These are phyloP conservation scores for Alosa sapidissima DNA, from an alignment of 2,797 vertebrate genomes.

Conservation along the genomic window DNA sequence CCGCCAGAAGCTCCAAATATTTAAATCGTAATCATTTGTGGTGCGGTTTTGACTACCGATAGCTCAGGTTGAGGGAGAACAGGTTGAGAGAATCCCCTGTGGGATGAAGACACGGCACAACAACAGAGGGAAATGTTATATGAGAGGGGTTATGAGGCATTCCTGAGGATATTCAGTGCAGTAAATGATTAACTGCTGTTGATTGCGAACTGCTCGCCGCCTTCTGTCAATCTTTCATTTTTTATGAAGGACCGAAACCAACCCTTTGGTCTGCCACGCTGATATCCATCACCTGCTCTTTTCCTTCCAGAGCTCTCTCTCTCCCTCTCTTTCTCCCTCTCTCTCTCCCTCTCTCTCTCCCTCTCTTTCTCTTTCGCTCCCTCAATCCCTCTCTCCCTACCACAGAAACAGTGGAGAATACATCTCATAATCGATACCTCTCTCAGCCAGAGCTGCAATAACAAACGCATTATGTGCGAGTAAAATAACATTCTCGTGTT, in stretches of 20 bases:
- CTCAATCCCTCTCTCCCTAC: conserved; percentile 53
- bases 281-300: conserved; percentile 5
- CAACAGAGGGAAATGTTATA: not conserved
- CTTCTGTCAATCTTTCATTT: conserved; percentile 41
- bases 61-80: conserved; percentile 2
- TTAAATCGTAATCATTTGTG: not conserved
- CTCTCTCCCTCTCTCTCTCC: too few relatives aligned
- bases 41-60: not conserved
- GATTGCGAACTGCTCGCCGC: not conserved
- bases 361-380: conserved; percentile 53
- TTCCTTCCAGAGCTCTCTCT: conserved; percentile 17
- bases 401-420: conserved; percentile 25
- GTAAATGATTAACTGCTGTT: conserved; percentile 17
- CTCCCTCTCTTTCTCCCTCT: conserved; percentile 50
- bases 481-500: conserved; percentile 69
- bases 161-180: conserved; percentile 3
- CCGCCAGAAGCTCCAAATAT: not conserved
- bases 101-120: not conserved
- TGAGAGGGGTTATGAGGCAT: not conserved
- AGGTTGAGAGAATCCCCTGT: not conserved
- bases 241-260: conserved; percentile 14
- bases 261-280: not conserved
- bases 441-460: conserved; percentile 76
- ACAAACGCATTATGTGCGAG: conserved; percentile 77
- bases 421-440: conserved; percentile 74